Base-by-base conservation (phyloP, 2,113 vertebrate species). In the Psephotus haematonotus region DNA sequence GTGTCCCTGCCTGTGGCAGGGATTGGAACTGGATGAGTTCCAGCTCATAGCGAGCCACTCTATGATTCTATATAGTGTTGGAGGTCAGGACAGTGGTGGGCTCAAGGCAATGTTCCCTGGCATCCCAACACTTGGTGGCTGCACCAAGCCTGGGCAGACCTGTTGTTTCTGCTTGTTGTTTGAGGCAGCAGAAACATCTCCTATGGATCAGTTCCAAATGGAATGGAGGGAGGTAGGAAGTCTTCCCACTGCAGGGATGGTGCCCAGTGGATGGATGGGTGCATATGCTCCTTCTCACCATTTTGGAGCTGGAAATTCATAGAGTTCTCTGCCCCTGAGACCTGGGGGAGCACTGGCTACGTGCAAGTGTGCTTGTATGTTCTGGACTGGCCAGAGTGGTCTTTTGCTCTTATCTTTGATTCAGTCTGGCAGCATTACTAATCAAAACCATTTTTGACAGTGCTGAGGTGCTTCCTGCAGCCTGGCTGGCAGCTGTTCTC, bases 371-470 rank as follows among this genome's bases (percentile, higher is more conserved):
- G 27, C 63, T 53, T 27, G 2, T 76, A 1, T 81, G 3, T 69
- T 79, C 53, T 65, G 41, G 27, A 44, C 67, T 85, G 67, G 44
- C 43, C 24, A 11, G 70, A 64, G 67, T 60, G 74, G 25, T 69
- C 70, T 82, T 88, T 57, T 0, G n/a, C 77, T 65, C 59, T 47
- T 92, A 55, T 69, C 63, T 74, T 77, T 88, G 90, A 78, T 87
- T 82, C 78, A 60, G 1, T 86, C 47, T 77, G 74, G 53, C 88
- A 90, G 59, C 75, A 82, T 88, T 93, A 80, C 88, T 92, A 92
- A 77, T 93, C 85, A 88, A 92, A 94, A 64, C 62, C 86, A 76
- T 79, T 76, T 90, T 46, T 93, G 88, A 93, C 69, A 62, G 41
- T 87, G 82, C 74, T 85, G 62, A 31, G 44, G 43, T 82, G 39